A percentile compares a stretch with the other conserved stretches of the same genome.
Evolutionary conservation across 2,113 vertebrate species (phyloP).

Genomic region (Xenopus borealis): DNA sequence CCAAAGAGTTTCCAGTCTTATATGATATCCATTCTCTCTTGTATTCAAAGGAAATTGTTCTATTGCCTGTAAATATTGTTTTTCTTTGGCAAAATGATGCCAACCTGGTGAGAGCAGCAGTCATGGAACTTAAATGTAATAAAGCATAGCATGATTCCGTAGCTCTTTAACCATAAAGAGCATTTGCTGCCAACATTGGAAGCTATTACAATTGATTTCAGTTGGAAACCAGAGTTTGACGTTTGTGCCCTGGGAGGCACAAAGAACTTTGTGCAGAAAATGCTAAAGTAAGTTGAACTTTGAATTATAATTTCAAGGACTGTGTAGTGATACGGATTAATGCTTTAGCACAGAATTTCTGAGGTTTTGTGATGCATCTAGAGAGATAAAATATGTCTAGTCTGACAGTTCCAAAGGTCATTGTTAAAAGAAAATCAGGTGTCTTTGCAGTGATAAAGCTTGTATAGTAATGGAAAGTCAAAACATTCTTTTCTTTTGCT

Average conservation of each 20-base stretch:
- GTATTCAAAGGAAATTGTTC: slow-evolving; percentile 49
- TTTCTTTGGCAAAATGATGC: slow-evolving; percentile 58
- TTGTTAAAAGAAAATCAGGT: slow-evolving; percentile 61
- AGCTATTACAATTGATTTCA: slow-evolving; percentile 60
- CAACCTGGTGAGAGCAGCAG: slow-evolving; percentile 57
- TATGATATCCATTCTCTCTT: slow-evolving; percentile 53
- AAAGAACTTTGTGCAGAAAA: slow-evolving; percentile 68
- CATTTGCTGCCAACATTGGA: slow-evolving; percentile 63
- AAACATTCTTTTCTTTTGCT: not conserved
- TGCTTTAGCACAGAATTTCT: slow-evolving; percentile 62
- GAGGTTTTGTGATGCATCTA: slow-evolving; percentile 62
- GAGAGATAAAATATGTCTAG: slow-evolving; percentile 67
- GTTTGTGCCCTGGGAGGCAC: slow-evolving; percentile 69
- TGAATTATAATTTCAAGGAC: slow-evolving; percentile 73
- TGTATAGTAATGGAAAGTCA: slow-evolving; percentile 55
- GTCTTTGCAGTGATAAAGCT: slow-evolving; percentile 56
- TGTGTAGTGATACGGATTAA: slow-evolving; percentile 69
- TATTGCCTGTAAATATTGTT: slow-evolving; percentile 57
- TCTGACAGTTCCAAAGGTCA: slow-evolving; percentile 73
- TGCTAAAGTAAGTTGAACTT: slow-evolving; percentile 71
- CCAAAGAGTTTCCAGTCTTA: slow-evolving; percentile 42
- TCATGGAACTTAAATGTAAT: slow-evolving; percentile 60
- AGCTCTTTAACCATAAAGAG: slow-evolving; percentile 62
- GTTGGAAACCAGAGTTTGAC: slow-evolving; percentile 67
- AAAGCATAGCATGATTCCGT: slow-evolving; percentile 50